Evolutionary conservation across 2,797 vertebrate species (phyloP).

Genomic region (Chloroceryle inda): DNA sequence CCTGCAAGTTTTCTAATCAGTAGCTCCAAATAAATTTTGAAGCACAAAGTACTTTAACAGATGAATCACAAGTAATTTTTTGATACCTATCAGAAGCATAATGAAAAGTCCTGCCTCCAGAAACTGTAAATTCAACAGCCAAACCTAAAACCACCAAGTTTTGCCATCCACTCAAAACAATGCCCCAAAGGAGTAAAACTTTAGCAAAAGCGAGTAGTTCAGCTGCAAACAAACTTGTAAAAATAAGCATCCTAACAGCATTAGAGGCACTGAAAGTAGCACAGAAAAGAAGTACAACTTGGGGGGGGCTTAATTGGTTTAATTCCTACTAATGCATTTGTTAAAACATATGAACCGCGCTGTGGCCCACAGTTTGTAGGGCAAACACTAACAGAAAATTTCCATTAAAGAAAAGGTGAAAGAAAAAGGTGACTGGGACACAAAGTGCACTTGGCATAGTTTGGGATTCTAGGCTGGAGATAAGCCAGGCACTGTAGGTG

Average conservation of each 20-base stretch:
- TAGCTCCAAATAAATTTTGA: not conserved
- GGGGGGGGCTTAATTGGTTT: not conserved
- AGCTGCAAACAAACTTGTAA: not conserved
- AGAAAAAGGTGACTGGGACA: not conserved
- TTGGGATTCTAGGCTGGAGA: not conserved
- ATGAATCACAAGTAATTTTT: not conserved
- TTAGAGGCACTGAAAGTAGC: not conserved
- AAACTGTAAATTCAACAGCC: not conserved
- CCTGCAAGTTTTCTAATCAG: not conserved
- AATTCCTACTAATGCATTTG: not conserved
- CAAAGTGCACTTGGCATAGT: not conserved
- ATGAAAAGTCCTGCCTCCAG: not conserved
- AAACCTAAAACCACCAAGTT: not conserved
- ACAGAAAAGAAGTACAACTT: not conserved
- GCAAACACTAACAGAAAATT: not conserved
- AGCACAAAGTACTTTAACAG: not conserved
- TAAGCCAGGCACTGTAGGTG: not conserved
- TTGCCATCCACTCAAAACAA: not conserved
- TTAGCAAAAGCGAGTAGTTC: not conserved
- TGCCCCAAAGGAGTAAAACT: not conserved
- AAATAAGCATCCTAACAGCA: not conserved
- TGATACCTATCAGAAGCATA: not conserved
- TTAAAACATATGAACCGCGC: not conserved
- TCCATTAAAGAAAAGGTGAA: not conserved
- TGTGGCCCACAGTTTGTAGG: not conserved